Evolutionary conservation across 2,113 vertebrate genomes (phyloP).

Genomic region (Turdus rufiventris): DNA sequence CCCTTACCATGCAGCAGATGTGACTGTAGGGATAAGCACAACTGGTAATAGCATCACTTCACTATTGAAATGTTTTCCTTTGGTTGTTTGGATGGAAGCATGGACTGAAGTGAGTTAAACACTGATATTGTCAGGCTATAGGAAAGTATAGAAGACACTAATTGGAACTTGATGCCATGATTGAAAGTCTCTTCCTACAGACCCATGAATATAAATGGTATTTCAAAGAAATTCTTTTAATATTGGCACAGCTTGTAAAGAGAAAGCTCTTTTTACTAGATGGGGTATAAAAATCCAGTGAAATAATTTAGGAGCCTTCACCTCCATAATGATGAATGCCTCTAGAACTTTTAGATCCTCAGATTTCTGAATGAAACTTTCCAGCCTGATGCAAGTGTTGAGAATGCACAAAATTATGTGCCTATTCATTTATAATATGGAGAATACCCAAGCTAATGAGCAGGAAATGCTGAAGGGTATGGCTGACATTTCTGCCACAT

Average conservation of each 20-base stretch:
- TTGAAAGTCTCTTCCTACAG: not conserved
- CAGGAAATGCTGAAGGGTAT: not conserved
- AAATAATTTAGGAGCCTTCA: not conserved
- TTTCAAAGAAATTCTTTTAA: not conserved
- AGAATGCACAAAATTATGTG: not conserved
- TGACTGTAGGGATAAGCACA: not conserved
- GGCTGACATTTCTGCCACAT: not conserved
- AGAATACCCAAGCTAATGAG: not conserved
- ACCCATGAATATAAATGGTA: not conserved
- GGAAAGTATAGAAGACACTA: not conserved
- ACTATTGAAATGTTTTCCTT: not conserved
- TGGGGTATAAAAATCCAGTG: not conserved
- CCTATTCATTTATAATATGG: fast-evolving
- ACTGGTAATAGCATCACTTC: not conserved
- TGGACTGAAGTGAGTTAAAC: not conserved
- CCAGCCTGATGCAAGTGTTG: not conserved
- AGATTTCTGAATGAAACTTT: not conserved
- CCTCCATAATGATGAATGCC: not conserved
- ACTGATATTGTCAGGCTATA: not conserved
- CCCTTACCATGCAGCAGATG: not conserved
- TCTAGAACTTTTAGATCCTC: not conserved
- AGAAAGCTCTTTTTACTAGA: not conserved
- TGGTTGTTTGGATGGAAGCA: not conserved
- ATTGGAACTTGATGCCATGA: not conserved
- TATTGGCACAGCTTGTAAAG: not conserved